Percentiles rank a stretch among this genome's conserved stretches.
These are phyloP conservation scores for Eulemur coronatus DNA, from an alignment of 2,797 vertebrate species.

Conservation along the genomic window DNA sequence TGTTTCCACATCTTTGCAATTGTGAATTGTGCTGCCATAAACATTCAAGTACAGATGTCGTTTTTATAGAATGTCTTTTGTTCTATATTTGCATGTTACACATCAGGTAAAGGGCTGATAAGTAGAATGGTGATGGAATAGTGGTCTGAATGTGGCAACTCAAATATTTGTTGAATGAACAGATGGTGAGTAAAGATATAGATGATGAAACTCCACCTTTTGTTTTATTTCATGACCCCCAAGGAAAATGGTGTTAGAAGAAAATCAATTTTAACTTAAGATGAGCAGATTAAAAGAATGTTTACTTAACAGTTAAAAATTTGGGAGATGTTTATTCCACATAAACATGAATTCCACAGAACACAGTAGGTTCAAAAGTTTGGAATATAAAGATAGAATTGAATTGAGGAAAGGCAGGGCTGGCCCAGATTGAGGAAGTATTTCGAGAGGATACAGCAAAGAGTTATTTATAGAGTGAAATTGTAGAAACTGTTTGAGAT, in stretches of 20 bases:
- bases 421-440: neutral
- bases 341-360: neutral
- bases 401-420: neutral
- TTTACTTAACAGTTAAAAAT: neutral
- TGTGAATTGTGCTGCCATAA: too few species aligned
- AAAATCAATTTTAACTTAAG: neutral
- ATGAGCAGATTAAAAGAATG: neutral
- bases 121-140: neutral
- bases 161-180: neutral
- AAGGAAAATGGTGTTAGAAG: neutral
- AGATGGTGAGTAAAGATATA: neutral
- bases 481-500: neutral
- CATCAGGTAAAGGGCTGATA: neutral
- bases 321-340: neutral
- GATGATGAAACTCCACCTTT: neutral
- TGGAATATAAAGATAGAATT: neutral
- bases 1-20: too few species aligned
- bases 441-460: neutral
- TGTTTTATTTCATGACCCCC: neutral
- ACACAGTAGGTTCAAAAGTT: neutral
- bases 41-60: too few species aligned
- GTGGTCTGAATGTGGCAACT: neutral
- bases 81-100: too few species aligned
- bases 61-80: too few species aligned
- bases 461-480: neutral